Evolutionary conservation across 2,888 invertebrate genomes (phyloP), one percentile per base, ranked within the genome.

Genomic region (Apodemia duryi): DNA sequence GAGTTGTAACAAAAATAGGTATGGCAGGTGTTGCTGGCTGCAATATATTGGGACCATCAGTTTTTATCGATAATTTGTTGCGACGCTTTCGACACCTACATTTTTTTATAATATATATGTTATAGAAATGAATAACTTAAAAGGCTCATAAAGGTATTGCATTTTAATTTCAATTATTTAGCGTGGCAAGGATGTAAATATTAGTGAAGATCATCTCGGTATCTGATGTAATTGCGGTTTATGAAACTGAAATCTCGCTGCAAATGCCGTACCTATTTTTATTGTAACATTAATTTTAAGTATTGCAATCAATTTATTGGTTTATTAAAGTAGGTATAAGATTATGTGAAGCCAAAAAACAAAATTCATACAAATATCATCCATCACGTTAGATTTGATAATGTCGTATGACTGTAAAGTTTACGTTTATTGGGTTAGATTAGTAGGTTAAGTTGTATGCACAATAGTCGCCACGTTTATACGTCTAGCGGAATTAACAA

Each of bases 331-430:
- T 52, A 29, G 29, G 32, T 32, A 4, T 32, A 57, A 57, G 57
- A 13, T 57, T 57, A n/a, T 57, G 57, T 35, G 35, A 35, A 35
- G 57, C 32, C 57, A 57, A 57, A 57, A 57, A 57, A 5, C 35
- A 13, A 57, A 11, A 57, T 57, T 57, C 32, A 35, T 32, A 5
- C 13, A 57, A 2, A 2, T 57, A 32, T 57, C 11, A 32, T 6
- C 49, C 49, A 49, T 49, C 49, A 49, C 49, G 46, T 46, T 46
- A 46, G 3, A 11, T 46, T 13, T 13, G 46, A 46, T 46, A 46
- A 4, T 46, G 46, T 46, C 43, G 4, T 11, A 43, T 13, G 2
- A 43, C 43, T 11, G 43, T 43, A 2, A 11, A 43, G 11, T 11
- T 43, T 49, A n/a, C 49, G n/a, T 13, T 6, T 49, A n/a, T n/a